These are phyloP conservation scores for Ryuthela nishihirai DNA, from an alignment of 2,888 invertebrate species.

Conservation along the genomic window DNA sequence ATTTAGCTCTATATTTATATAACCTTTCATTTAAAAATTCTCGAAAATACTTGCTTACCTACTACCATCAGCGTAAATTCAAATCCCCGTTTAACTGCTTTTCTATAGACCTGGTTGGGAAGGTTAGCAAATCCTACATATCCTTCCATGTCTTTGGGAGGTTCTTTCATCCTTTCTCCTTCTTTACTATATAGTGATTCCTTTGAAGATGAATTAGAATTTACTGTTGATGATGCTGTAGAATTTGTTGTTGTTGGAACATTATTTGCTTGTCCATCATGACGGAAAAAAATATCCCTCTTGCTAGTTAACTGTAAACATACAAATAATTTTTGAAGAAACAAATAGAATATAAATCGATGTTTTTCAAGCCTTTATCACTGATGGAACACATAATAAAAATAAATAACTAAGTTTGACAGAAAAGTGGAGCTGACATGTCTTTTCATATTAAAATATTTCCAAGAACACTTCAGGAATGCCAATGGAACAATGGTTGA, in stretches of 20 bases:
- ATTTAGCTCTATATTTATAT: too few relatives aligned
- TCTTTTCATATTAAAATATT: too few relatives aligned
- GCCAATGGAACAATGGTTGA: too few relatives aligned
- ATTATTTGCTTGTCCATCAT: slow-evolving; percentile 14
- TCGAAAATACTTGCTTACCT: slow-evolving; percentile 35
- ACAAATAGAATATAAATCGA: too few relatives aligned
- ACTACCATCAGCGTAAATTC: slow-evolving; percentile 44
- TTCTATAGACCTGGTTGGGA: slow-evolving; percentile 43
- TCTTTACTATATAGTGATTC: slow-evolving; percentile 25
- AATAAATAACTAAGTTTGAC: too few relatives aligned
- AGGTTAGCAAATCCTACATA: slow-evolving; percentile 42
- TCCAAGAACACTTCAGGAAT: too few relatives aligned
- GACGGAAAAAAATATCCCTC: slow-evolving; percentile 27
- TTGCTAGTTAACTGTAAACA: slow-evolving; percentile 30
- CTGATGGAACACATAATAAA: too few relatives aligned
- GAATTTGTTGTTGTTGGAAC: slow-evolving; percentile 13
- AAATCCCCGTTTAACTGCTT: slow-evolving; percentile 44
- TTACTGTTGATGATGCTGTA: slow-evolving; percentile 4
- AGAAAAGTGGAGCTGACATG: too few relatives aligned
- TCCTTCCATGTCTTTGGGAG: slow-evolving; percentile 37
- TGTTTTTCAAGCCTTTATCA: too few relatives aligned
- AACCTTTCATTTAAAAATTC: too few relatives aligned
- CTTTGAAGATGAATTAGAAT: slow-evolving; percentile 31
- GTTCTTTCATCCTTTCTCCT: slow-evolving; percentile 26
- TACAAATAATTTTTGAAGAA: too few relatives aligned